Conservation (phyloP, 2,888 invertebrate genomes). For the Branchellion lobata region DNA sequence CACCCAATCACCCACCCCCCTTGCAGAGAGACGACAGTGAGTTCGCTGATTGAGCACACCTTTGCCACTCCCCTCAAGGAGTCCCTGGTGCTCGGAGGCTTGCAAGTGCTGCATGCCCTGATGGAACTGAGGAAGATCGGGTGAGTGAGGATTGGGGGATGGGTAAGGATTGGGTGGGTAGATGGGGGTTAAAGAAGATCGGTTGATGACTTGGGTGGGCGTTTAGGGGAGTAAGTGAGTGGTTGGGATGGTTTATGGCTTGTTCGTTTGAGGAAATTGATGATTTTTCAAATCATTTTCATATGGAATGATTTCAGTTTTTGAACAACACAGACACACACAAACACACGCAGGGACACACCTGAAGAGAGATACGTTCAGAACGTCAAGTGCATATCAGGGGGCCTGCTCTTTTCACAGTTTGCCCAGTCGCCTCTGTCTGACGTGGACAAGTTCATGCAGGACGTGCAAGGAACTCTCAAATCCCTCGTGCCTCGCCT, state of each 20-base stretch:
- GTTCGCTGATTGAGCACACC: constrained; percentile 74
- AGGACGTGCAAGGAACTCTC: constrained; percentile 69
- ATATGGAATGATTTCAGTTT: too few species aligned
- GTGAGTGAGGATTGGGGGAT: too few species aligned
- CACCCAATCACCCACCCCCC: background rate
- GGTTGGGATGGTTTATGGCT: background rate
- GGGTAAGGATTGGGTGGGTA: too few species aligned
- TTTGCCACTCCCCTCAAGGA: constrained; percentile 70
- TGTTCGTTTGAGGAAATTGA: background rate
- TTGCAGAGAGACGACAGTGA: constrained; percentile 70
- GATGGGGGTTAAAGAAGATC: background rate
- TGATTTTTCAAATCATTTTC: too few species aligned
- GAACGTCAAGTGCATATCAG: too few species aligned
- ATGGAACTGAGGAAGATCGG: constrained; percentile 64
- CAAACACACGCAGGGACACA: background rate
- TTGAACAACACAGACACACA: too few species aligned
- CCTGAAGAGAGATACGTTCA: background rate
- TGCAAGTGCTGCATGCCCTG: constrained; percentile 76
- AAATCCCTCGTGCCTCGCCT: constrained; percentile 71
- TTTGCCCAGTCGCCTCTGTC: constrained; percentile 59
- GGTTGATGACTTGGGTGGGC: background rate
- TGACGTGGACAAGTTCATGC: constrained; percentile 66
- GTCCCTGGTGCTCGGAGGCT: constrained; percentile 75
- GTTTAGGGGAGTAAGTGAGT: background rate
- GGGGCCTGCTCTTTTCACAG: constrained; percentile 41